Percentiles rank a stretch among this genome's conserved stretches.
Evolutionary conservation across 2,797 vertebrate genomes (phyloP).

Genomic region (Macroramphosus scolopax): DNA sequence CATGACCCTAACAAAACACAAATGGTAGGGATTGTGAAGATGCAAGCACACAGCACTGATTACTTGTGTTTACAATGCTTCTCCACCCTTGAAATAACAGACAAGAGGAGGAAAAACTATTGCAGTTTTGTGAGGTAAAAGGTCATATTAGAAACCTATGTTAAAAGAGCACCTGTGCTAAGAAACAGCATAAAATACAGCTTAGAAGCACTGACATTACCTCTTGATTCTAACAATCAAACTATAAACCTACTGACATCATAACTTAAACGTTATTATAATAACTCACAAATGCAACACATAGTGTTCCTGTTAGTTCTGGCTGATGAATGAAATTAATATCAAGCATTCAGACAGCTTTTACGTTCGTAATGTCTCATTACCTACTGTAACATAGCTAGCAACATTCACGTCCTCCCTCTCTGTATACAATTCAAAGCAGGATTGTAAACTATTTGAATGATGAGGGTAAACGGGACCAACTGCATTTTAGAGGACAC

Average conservation of each 20-base stretch:
- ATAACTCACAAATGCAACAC: constrained; percentile 4
- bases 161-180: too few species aligned
- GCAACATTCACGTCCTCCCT: constrained; percentile 10
- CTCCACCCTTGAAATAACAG: neutral
- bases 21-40: too few species aligned
- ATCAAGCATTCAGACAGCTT: constrained; percentile 13
- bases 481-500: constrained; percentile 17
- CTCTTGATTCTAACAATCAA: neutral
- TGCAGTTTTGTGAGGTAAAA: neutral
- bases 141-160: neutral
- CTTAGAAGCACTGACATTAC: neutral
- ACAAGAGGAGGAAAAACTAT: neutral
- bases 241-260: too few species aligned
- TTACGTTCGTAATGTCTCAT: neutral
- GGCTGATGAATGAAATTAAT: constrained; percentile 4
- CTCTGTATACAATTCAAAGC: constrained; percentile 19
- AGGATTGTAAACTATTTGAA: constrained; percentile 13
- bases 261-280: constrained; percentile 15
- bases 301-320: neutral
- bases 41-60: neutral
- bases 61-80: constrained; percentile 3
- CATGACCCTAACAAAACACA: too few species aligned
- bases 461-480: neutral
- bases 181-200: neutral
- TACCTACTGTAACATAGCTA: too few species aligned